Conservation (phyloP, 2,113 vertebrate species). For the Proterorhinus semilunaris region DNA sequence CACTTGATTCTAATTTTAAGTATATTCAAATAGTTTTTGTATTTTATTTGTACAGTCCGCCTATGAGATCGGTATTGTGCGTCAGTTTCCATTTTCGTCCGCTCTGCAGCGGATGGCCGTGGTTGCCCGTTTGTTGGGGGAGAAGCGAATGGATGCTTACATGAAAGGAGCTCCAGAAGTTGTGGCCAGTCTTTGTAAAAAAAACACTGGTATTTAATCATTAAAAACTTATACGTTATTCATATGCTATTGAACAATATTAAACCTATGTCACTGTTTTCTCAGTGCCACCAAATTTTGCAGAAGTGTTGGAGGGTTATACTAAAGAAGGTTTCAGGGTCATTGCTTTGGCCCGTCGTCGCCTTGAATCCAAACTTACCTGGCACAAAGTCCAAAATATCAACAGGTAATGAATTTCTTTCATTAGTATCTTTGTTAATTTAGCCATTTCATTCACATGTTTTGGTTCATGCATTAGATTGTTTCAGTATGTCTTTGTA, state of each 20-base stretch:
- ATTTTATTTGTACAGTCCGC: slow-evolving; percentile 69
- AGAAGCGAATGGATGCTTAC: slow-evolving; percentile 94
- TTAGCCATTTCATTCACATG: too few species aligned
- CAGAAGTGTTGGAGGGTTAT: slow-evolving; percentile 87
- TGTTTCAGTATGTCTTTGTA: too few species aligned
- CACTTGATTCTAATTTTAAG: too few species aligned
- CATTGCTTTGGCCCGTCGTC: slow-evolving; percentile 93
- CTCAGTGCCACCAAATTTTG: slow-evolving; percentile 89
- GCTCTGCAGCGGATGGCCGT: slow-evolving; percentile 93
- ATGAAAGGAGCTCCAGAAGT: slow-evolving; percentile 95
- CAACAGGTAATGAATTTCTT: slow-evolving; percentile 80
- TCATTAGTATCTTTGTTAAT: neutral
- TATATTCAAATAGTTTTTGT: neutral
- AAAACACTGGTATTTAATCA: slow-evolving; percentile 81
- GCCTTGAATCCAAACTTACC: slow-evolving; percentile 89
- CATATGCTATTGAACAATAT: too few species aligned
- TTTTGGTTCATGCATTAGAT: too few species aligned
- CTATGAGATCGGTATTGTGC: slow-evolving; percentile 95
- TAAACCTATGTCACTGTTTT: neutral
- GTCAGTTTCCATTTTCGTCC: slow-evolving; percentile 97
- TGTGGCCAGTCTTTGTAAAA: slow-evolving; percentile 88
- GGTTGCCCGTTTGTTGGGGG: slow-evolving; percentile 85
- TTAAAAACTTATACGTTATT: too few species aligned
- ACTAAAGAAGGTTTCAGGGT: slow-evolving; percentile 96
- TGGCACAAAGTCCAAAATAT: slow-evolving; percentile 97